Conservation (phyloP, 2,888 invertebrate species). For the Rotaria sp. region DNA sequence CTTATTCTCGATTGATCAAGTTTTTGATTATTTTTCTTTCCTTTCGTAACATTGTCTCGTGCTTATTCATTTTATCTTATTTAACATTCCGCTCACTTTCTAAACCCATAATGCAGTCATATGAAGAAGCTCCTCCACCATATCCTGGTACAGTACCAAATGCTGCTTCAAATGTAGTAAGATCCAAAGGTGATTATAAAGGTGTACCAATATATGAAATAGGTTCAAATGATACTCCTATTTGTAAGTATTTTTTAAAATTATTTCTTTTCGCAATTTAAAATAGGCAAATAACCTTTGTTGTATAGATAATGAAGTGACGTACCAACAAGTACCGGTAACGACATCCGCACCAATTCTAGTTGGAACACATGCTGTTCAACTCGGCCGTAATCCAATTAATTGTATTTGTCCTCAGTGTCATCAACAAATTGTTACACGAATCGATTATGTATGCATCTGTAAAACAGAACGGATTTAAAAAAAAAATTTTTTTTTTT, state of each 20-base stretch:
- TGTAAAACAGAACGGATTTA: too few relatives aligned
- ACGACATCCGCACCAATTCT: background rate
- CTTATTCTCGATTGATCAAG: background rate
- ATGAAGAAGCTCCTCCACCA: background rate
- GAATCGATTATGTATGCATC: background rate
- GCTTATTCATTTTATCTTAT: background rate
- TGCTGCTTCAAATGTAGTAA: background rate
- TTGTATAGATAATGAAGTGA: background rate
- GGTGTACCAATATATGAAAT: background rate
- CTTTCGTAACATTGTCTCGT: too few relatives aligned
- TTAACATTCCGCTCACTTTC: background rate
- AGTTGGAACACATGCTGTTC: background rate
- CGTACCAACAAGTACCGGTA: background rate
- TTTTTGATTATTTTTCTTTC: background rate
- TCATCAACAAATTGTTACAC: background rate
- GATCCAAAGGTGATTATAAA: background rate
- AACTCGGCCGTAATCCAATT: background rate
- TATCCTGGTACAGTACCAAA: background rate
- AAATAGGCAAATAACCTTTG: background rate
- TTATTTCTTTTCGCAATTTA: background rate
- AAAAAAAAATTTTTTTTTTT: background rate
- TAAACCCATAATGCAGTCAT: background rate
- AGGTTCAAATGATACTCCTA: background rate
- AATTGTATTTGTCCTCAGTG: background rate
- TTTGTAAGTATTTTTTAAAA: background rate